Evolutionary conservation across 2,888 invertebrate genomes (phyloP).

Genomic region (Octonoba sinensis): DNA sequence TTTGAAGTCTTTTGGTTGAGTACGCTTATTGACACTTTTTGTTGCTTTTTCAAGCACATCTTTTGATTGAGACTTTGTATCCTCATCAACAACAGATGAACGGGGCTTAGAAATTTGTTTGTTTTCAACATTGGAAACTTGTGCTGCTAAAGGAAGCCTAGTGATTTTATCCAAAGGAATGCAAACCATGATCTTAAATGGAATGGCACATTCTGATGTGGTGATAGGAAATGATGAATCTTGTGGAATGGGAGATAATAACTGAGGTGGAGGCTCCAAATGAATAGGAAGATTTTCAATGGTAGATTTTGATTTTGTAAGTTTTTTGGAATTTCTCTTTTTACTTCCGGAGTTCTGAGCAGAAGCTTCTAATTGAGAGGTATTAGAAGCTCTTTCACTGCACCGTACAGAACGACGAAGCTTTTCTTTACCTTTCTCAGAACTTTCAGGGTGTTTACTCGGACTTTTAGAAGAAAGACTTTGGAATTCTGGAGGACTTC

Average conservation of each 20-base stretch:
- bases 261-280: slow-evolving; percentile 26
- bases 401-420: slow-evolving; percentile 46
- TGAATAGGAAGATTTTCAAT: slow-evolving; percentile 21
- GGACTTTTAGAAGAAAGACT: slow-evolving; percentile 10
- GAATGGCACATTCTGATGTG: slow-evolving; percentile 46
- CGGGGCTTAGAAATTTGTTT: slow-evolving; percentile 9
- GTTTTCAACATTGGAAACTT: slow-evolving; percentile 12
- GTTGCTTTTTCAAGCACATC: slow-evolving; percentile 11
- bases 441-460: slow-evolving; percentile 10
- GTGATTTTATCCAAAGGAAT: slow-evolving; percentile 49
- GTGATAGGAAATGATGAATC: slow-evolving; percentile 33
- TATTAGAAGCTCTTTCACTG: slow-evolving; percentile 46
- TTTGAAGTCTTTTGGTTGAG: slow-evolving; percentile 44
- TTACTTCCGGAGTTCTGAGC: neutral
- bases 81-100: slow-evolving; percentile 1
- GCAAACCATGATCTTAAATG: slow-evolving; percentile 50
- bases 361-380: slow-evolving; percentile 32
- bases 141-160: slow-evolving; percentile 20
- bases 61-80: slow-evolving; percentile 21
- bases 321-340: slow-evolving; percentile 17
- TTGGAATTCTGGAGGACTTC: slow-evolving; percentile 17
- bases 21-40: slow-evolving; percentile 23
- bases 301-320: slow-evolving; percentile 20
- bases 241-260: slow-evolving; percentile 57
- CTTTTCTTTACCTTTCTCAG: slow-evolving; percentile 37